Base-by-base conservation (phyloP, 2,888 invertebrate species). In the Amblyjoppa proteus region DNA sequence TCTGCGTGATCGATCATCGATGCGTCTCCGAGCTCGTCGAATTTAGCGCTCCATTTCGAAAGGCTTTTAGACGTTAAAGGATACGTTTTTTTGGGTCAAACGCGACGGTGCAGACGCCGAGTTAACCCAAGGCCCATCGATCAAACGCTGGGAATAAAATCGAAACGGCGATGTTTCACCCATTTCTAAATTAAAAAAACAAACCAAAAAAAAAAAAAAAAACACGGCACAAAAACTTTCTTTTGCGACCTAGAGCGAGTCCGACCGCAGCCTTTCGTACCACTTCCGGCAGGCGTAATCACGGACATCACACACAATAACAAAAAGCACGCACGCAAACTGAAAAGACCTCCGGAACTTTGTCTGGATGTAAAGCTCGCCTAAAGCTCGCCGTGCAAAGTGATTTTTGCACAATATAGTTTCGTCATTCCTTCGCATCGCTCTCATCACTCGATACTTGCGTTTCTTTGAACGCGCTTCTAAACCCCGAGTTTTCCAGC, bases 71-170 rank as follows among this genome's bases (percentile, higher is more conserved):
- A 13, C 4, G 11, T 2, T 49, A 49, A 38, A 41, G 53, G 28
- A n/a, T 20, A 16, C 41, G n/a, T 68, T 68, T 78, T 78, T 79
- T 71, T 78, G 61, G 79, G 79, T 79, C 79, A 79, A 70, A 64
- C 49, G 70, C 34, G 71, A 64, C 61, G 69, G 11, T 11, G n/a
- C 45, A 45, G 34, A 58, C 58, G 34, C 13, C 20, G 28, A 4
- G 38, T 58, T n/a, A n/a, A 28, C 38, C 25, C 9, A 66, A 45
- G 53, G 28, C 49, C 49, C 76, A 82, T 82, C 81, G 76, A 82
- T 82, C 76, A 82, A 82, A 82, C 81, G 34, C 64, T 34, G 45
- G 49, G 20, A 31, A 69, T 76, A 82, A 76, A 81, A 61, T 75
- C 51, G 31, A 34, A 11, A 34, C 3, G 38, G 38, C 80, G 25